Conservation (phyloP, 53 echinoderm and acorn worm species). For the Crossaster papposus region DNA sequence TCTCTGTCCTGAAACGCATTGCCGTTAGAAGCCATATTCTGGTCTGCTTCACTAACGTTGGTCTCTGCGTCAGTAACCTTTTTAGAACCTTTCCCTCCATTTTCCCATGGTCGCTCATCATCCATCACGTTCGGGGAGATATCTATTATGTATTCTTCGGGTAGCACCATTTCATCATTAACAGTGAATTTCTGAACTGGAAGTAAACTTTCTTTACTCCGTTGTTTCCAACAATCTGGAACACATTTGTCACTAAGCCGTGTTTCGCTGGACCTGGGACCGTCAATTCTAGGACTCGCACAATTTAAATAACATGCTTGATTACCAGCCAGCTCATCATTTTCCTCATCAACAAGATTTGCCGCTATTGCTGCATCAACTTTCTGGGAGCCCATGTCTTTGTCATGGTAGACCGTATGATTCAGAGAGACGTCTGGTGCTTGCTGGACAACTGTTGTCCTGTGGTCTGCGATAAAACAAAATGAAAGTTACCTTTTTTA, state of each 20-base stretch:
- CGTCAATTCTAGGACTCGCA: background rate
- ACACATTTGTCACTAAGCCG: background rate
- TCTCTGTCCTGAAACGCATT: background rate
- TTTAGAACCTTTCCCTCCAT: background rate
- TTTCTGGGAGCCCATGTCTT: background rate
- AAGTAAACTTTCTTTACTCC: background rate
- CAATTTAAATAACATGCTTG: background rate
- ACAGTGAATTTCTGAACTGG: background rate
- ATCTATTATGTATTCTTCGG: background rate
- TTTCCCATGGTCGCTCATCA: background rate
- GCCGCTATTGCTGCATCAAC: background rate
- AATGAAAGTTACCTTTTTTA: background rate
- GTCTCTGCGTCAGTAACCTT: too few species aligned
- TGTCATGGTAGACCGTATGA: background rate
- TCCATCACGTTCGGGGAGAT: background rate
- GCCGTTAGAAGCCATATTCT: background rate
- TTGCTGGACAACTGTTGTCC: background rate
- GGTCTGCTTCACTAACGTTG: background rate
- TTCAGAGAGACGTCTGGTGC: background rate
- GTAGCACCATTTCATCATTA: background rate
- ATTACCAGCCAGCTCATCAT: background rate
- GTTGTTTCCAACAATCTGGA: background rate
- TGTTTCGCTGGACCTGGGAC: too few species aligned
- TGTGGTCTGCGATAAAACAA: background rate
- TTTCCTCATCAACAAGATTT: background rate